Evolutionary conservation across 2,113 vertebrate genomes (phyloP).

Genomic region (Podilymbus podiceps): DNA sequence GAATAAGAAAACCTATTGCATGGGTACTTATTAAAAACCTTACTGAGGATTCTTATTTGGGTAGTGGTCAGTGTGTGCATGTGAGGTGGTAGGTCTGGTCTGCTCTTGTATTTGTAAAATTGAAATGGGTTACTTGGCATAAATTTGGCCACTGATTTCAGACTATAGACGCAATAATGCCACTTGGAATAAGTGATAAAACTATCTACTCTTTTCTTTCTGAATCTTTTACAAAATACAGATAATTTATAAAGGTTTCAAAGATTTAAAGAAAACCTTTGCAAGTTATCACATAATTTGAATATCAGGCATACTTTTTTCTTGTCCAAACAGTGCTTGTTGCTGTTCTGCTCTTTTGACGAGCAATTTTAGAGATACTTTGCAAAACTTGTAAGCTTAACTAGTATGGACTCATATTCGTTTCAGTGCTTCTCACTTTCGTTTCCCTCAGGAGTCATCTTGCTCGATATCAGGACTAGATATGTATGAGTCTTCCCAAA

Average conservation of each 20-base stretch:
- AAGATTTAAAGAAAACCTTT: neutral
- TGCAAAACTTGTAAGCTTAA: neutral
- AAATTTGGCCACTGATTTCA: neutral
- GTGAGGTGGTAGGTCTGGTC: neutral
- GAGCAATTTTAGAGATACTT: neutral
- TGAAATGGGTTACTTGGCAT: neutral
- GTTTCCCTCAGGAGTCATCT: constrained; percentile 28
- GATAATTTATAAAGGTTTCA: neutral
- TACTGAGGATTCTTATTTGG: neutral
- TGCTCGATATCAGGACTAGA: constrained; percentile 11
- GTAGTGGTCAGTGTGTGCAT: neutral
- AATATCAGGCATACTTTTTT: neutral
- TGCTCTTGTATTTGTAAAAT: neutral
- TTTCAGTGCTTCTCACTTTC: constrained; percentile 48
- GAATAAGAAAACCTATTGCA: neutral
- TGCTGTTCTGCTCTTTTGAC: neutral
- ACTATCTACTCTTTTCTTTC: neutral
- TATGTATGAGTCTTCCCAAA: constrained; percentile 20
- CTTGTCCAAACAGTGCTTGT: neutral
- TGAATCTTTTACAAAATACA: neutral
- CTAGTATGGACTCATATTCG: neutral
- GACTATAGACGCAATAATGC: neutral
- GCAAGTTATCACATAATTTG: neutral
- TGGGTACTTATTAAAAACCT: neutral
- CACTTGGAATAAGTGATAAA: neutral